Conservation (phyloP, 2,113 vertebrate species). For the Origma solitaria region DNA sequence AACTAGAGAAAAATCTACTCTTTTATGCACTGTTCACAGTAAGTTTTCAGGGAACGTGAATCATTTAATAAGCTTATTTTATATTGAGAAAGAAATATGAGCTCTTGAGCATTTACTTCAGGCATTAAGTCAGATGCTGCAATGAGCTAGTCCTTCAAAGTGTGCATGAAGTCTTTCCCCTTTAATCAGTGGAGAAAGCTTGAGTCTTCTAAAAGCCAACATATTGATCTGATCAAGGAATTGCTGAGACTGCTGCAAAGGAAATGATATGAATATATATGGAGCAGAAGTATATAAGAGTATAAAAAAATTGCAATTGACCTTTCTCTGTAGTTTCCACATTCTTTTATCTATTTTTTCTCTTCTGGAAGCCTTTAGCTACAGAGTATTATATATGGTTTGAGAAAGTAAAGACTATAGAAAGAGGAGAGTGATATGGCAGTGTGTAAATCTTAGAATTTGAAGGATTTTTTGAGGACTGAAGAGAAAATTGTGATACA, state of each 20-base stretch:
- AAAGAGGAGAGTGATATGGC: neutral
- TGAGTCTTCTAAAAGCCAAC: neutral
- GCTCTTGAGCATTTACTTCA: neutral
- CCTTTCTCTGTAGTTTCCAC: neutral
- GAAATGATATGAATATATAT: neutral
- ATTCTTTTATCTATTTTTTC: neutral
- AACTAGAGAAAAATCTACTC: neutral
- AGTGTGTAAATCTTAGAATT: neutral
- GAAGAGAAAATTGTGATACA: neutral
- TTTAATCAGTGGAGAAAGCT: neutral
- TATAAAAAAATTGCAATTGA: neutral
- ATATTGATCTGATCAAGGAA: slow-evolving; percentile 1
- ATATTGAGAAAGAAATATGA: neutral
- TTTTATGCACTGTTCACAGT: neutral
- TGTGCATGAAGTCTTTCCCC: neutral
- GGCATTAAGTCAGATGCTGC: neutral
- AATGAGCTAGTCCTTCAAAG: neutral
- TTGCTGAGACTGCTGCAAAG: neutral
- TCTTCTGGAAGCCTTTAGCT: neutral
- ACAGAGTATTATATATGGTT: neutral
- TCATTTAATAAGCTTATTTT: slow-evolving; percentile 4
- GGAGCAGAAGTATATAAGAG: neutral
- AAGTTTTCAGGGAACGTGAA: neutral
- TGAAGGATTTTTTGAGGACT: neutral
- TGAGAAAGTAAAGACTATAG: neutral